Evolutionary conservation across 2,113 vertebrate genomes (phyloP).

Genomic region (Oriolus oriolus): DNA sequence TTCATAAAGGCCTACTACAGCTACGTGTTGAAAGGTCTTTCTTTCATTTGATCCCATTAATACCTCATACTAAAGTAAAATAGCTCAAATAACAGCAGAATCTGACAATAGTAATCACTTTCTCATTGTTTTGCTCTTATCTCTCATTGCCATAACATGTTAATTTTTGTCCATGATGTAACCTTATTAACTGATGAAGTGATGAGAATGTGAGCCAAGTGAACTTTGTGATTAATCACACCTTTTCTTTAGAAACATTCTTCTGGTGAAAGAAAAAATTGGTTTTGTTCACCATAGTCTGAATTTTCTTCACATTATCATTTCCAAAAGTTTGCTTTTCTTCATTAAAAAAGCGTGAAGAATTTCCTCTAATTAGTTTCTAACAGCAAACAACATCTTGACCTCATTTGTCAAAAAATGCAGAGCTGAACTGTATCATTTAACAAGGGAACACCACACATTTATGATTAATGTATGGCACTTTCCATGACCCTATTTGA

Average conservation of each 20-base stretch:
- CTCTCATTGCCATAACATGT: not conserved
- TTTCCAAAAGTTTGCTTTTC: not conserved
- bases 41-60: not conserved
- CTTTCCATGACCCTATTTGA: constrained; percentile 42
- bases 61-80: not conserved
- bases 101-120: not conserved
- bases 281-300: not conserved
- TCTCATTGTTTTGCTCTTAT: not conserved
- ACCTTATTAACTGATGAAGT: not conserved
- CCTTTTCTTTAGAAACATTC: not conserved
- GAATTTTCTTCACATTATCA: not conserved
- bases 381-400: constrained; percentile 47
- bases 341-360: not conserved
- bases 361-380: constrained; percentile 48
- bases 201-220: not conserved
- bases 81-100: not conserved
- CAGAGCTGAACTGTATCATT: constrained; percentile 4
- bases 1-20: not conserved
- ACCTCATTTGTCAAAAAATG: constrained; percentile 55
- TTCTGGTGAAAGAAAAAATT: not conserved
- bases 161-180: not conserved
- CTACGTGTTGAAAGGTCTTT: not conserved
- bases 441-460: constrained; percentile 49
- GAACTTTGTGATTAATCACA: not conserved
- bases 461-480: constrained; percentile 58